Evolutionary conservation across 2,888 invertebrate genomes (phyloP).

Genomic region (Cactoblastis cactorum): DNA sequence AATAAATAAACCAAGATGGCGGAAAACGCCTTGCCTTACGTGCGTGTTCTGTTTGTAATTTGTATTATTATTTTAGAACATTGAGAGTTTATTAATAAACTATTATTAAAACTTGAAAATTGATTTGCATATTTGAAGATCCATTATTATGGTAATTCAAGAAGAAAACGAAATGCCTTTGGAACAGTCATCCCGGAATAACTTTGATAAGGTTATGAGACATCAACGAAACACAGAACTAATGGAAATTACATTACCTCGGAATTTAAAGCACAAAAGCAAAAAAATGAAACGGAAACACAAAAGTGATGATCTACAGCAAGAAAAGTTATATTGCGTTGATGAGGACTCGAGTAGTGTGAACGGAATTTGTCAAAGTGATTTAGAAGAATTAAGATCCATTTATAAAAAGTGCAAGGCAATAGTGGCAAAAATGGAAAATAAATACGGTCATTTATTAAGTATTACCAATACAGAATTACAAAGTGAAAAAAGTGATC

Average conservation of each 20-base stretch:
- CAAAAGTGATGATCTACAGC: constrained; percentile 7
- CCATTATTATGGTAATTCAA: constrained; percentile 36
- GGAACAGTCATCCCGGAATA: constrained; percentile 30
- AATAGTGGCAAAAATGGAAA: constrained; percentile 55
- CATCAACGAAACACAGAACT: background rate
- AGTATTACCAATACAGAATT: constrained; percentile 16
- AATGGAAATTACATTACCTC: background rate
- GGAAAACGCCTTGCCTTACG: background rate
- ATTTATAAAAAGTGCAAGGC: constrained; percentile 58
- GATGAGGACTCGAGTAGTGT: constrained; percentile 15
- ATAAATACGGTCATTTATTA: constrained; percentile 63
- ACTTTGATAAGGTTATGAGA: background rate
- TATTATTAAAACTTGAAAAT: background rate
- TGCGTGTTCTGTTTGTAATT: background rate
- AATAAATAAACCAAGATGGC: background rate
- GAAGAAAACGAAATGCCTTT: constrained; percentile 32
- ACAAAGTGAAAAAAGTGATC: background rate
- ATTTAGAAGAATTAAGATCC: constrained; percentile 50
- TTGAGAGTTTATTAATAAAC: background rate
- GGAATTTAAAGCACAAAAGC: constrained; percentile 31
- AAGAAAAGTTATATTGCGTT: constrained; percentile 15
- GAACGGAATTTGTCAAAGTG: constrained; percentile 37
- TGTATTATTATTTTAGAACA: background rate
- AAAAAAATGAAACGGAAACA: constrained; percentile 16
- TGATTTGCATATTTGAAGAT: background rate